Base-by-base conservation (phyloP, 2,888 invertebrate species). In the Camptogramma bilineatum region DNA sequence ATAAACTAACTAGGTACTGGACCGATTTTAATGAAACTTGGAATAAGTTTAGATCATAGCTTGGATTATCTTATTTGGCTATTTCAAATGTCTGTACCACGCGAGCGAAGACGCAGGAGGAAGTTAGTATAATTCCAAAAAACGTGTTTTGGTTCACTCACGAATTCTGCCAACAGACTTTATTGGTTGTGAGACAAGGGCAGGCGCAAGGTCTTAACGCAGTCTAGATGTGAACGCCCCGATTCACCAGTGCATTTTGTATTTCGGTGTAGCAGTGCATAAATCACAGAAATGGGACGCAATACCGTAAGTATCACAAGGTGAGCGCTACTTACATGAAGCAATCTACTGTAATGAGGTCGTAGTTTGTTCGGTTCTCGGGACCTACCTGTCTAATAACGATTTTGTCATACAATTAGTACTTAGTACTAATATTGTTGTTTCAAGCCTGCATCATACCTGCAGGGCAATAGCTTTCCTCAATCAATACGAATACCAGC, bases 201-300 rank as follows among this genome's bases (percentile, higher is more conserved):
- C 24, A 51, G 13, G 21, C 48, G n/a, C 51, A 51, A 48, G 48
- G 48, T 48, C 48, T 21, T 1, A 48, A 21, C 48, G 13, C 21
- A 46, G 46, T 31, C 47, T 19, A 63, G 19, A 53, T 46, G 52
- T 56, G 44, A 52, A 70, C 69, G 74, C 74, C 75, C 76, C 76
- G 74, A 78, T 81, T 80, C 75, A 78, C 75, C 73, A 74, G 76
- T 67, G 73, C 73, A 79, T 81, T 82, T 75, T 78, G 79, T 81
- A 77, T 81, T 80, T 76, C 72, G 73, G 71, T 77, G 78, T 76
- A 70, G 78, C 53, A 69, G 69, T 77, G 74, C 82, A 84, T 86
- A 84, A 87, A 87, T 87, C 83, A 82, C 70, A 78, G 73, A 75
- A 85, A 82, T 86, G 78, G 84, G 82, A 78, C 85, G 75, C 78